Base-by-base conservation (phyloP, 2,888 invertebrate genomes). In the Dorcus hopei region DNA sequence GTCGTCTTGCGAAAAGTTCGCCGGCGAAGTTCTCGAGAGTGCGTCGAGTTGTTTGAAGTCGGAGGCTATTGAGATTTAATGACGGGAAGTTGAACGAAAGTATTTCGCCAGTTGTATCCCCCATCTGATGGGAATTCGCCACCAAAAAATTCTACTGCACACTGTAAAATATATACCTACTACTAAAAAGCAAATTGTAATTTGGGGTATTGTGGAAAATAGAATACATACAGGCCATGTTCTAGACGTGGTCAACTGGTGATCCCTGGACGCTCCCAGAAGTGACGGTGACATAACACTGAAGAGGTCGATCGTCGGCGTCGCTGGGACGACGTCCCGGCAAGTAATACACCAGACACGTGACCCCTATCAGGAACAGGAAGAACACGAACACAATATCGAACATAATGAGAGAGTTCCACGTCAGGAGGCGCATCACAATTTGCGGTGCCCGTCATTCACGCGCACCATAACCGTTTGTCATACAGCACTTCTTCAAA, bases 331-430 rank as follows among this genome's bases (percentile, higher is more conserved):
- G 70, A 57, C 77, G 67, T 45, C 88, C 87, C 41, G 91, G 91
- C 79, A 90, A 85, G 78, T 91, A 91, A 79, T 91, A 91, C 77
- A 90, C 88, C 71, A 91, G 82, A 76, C 91, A 91, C 67, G 90
- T 90, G 71, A 91, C 89, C 68, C 89, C 90, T 74, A 91, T 87
- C 77, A 91, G 86, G 81, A 91, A 91, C 77, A 91, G 83, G 83
- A 91, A 91, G 81, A 91, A 91, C 81, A 90, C 85, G 83, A 91
- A 91, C 80, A 91, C 90, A 79, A 90, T 87, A 82, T 91, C 90
- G 84, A 91, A 91, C 90, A 91, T 90, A 83, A 91, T 87, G 80
- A 91, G 85, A 75, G 90, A 90, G 82, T 91, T 91, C 81, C 90
- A 85, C 85, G 89, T 89, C 86, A 90, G 85, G 77, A 91, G 84